Evolutionary conservation across 2,113 vertebrate species (phyloP), one percentile per base, ranked within the genome.

Genomic region (Thymallus thymallus): DNA sequence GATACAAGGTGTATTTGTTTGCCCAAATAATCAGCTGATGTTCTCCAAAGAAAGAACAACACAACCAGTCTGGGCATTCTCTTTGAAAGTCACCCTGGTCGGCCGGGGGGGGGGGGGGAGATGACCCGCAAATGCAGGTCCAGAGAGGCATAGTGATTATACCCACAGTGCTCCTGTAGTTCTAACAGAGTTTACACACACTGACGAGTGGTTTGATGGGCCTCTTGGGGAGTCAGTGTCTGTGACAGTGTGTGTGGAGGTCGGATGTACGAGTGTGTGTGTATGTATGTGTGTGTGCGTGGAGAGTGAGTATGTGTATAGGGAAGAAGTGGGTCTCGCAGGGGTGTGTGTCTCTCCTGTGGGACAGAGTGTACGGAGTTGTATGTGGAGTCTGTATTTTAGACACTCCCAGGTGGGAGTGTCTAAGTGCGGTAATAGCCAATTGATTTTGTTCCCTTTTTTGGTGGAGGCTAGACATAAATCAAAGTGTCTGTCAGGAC

Each of bases 371-470:
- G 45, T 41, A 41, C 10, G 35, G 35, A 41, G 35, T 41, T 41
- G 35, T 41, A 10, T 71, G 87, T 85, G 85, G 81, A 88, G 84
- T 88, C 80, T 83, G 88, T 84, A 77, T 83, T 88, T 85, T 84
- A 86, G 91, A 91, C 69, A 91, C 92, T 94, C 92, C 89, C 91
- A 89, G 94, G 95, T 94, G 95, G 94, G 97, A 95, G 91, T 88
- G 94, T 10, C 95, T 96, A 96, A 98, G 95, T 96, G 95, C 92
- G 92, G 94, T 96, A 96, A 96, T 94, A 97, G 95, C 95, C 95
- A 94, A 96, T 96, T 96, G 96, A 96, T 96, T 95, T 95, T 95
- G 95, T 95, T 95, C 95, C 92, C 90, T 94, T 93, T 93, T 95
- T 96, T 94, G 95, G 95, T 94, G 93, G 94, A 92, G 94, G 94